Evolutionary conservation across 37 sponge, comb jelly and placozoan species (phyloP), one percentile per base, ranked within the genome.

Genomic region (Spongia lamella): DNA sequence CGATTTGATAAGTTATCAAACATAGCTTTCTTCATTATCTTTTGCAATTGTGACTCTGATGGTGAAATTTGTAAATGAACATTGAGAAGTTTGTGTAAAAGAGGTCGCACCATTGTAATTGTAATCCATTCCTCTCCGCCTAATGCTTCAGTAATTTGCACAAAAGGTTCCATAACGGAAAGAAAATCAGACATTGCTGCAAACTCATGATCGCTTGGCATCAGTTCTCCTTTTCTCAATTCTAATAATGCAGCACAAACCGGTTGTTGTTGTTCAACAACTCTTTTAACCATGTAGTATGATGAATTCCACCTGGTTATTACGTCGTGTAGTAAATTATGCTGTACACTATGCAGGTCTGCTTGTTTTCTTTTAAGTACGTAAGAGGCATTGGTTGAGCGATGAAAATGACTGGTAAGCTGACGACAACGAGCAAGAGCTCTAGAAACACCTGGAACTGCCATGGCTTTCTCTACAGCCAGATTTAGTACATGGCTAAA

Each of bases 291-390:
- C 68, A 66, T 66, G 40, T 66, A 66, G 38, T 66, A 66, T 24
- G 39, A 24, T 14, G 68, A 66, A 37, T 66, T 66, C 68, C 68
- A 66, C 36, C 68, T 32, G 7, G 68, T 66, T 11, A 38, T 47
- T 11, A 76, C 47, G 5, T 60, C 38, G 7, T 37, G 33, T 19
- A 69, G 33, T 26, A 71, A 11, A 22, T 19, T 26, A 64, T 76
- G 78, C 68, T 76, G 24, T 7, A 21, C 6, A 36, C 24, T 22
- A 5, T 59, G 40, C 11, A 70, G 49, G 55, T 36, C 38, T 14
- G 11, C 13, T 27, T 76, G 78, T 38, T 65, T 65, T 61, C 38
- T 25, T 25, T 76, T 76, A 22, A 76, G 66, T 6, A 65, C 19
- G 24, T 76, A 27, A n/a, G 62, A 60, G 7, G 66, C 36, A 27